Base-by-base conservation (phyloP, 2,113 vertebrate species). In the Echinops telfairi region DNA sequence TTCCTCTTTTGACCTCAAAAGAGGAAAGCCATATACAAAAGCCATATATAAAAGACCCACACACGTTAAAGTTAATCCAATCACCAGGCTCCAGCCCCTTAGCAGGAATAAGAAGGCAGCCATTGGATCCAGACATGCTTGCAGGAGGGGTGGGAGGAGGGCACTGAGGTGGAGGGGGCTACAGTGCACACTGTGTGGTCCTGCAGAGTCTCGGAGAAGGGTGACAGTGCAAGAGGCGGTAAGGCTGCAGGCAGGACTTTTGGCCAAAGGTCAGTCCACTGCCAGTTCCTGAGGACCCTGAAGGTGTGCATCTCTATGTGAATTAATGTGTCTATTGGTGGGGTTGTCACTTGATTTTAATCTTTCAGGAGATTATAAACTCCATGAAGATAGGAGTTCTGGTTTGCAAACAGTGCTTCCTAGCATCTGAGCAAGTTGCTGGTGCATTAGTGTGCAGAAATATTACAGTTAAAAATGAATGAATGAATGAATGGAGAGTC, bases 201-300 rank as follows among this genome's bases (percentile, higher is more conserved):
- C 36, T 43, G 31, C 27, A 23, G 25, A 8, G 47, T 20, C 6
- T 0, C 3, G 12, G 53, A 43, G 33, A 43, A 23, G 20, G 10
- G 47, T 10, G 47, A 53, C 47, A 53, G 47, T 53, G 47, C 47
- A 53, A 9, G 47, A 53, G 25, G 40, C 6, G 7, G 0, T 0
- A 0, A 40, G 22, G 76, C 23, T 38, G 6, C 33, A 1, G 9
- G 5, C 17, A 22, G 3, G 40, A 29, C 19, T 29, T 47, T 1
- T 31, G 57, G 19, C 27, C 16, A 1, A 10, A 20, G 4, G 64
- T 15, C 9, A 25, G 76, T n/a, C 14, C 4, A 33, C 76, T 22
- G 27, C 4, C 36, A 4, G 0, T 53, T 33, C 29, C 0, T 0
- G 53, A 40, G 12, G 58, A 14, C n/a, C 0, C 1, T 3, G 4